phyloP scores from a whole-genome alignment of 2,888 invertebrate genomes.

The Drosophila borealis region DNA sequence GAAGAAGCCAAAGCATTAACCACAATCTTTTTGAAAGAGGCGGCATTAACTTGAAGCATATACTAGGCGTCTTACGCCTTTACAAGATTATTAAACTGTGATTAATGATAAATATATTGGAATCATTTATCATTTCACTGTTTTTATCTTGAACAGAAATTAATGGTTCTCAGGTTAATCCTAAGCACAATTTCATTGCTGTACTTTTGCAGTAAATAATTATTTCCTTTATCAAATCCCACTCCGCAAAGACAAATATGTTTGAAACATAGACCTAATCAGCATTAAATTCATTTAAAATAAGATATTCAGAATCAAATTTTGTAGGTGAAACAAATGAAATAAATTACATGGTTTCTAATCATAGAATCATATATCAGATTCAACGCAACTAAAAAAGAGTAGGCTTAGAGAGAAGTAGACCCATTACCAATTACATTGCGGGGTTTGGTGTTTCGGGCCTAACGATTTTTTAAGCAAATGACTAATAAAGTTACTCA shows the following conservation, averaged over 20 bases:
- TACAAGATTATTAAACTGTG: conserved; percentile 1
- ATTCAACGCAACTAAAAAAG: conserved; percentile 9
- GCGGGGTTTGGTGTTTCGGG: conserved; percentile 30
- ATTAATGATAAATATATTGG: conserved; percentile 8
- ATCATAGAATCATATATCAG: background rate
- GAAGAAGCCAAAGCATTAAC: background rate
- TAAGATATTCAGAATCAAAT: background rate
- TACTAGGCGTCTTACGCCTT: background rate
- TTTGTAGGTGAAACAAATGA: conserved; percentile 10
- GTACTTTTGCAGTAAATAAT: conserved; percentile 16
- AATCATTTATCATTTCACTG: conserved; percentile 3
- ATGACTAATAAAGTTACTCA: conserved; percentile 77
- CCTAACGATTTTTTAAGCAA: conserved; percentile 31
- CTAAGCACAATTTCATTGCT: conserved; percentile 4
- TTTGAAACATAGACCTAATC: background rate
- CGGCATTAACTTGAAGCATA: background rate
- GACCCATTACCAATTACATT: conserved; percentile 66
- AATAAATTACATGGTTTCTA: conserved; percentile 3
- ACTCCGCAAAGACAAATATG: conserved; percentile 6
- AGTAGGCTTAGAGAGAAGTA: conserved; percentile 40
- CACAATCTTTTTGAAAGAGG: background rate
- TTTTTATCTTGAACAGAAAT: conserved; percentile 1
- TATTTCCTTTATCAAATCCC: conserved; percentile 6
- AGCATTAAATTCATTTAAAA: conserved; percentile 3
- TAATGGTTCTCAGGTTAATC: conserved; percentile 6